Base-by-base conservation (phyloP, 2,888 invertebrate species). In the Unio delphinus region DNA sequence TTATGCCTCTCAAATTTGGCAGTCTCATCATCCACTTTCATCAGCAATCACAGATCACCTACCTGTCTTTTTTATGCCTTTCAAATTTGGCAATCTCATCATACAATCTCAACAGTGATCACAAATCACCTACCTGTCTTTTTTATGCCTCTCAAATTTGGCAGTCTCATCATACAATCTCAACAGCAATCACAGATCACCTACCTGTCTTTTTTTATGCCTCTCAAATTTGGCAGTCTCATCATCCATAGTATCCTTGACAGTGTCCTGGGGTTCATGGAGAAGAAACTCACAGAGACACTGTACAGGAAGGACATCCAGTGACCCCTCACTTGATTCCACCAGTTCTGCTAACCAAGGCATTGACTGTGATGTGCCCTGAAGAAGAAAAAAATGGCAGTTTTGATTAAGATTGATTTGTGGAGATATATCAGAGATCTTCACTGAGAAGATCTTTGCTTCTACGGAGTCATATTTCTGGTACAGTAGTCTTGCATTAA, bases 261-360 rank as follows among this genome's bases (percentile, higher is more conserved):
- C 68, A 4, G 76, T 59, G 45, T 90, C 90, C 58, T 80, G 74
- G 11, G 83, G 78, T 62, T 87, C 88, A 76, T 91, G 91, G 3
- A 97, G 92, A 64, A 98, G 92, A 91, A 98, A 98, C 91, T 98
- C 98, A 91, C 98, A 98, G 64, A 99, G 92, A 88, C 98, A 98
- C 87, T 98, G 98, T n/a, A 98, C 97, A 0, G 98, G 98, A 28
- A 99, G 91, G 81, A 97, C 95, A 86, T 95, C 95, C 77, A 95
- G 92, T 26, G 95, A 95, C 1, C 95, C 95, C 86, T 97, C 97
- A 79, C 95, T 96, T 82, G 95, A 96, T 83, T 97, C 95, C 20
- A 98, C 95, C 73, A 98, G 92, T 89, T 97, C 96, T 15, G 97
- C 96, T 74, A 98, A 91, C 98, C 98, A 98, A 5, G 98, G 97